phyloP scores from a whole-genome alignment of 2,797 vertebrate species.

The Cryptoprocta ferox region DNA sequence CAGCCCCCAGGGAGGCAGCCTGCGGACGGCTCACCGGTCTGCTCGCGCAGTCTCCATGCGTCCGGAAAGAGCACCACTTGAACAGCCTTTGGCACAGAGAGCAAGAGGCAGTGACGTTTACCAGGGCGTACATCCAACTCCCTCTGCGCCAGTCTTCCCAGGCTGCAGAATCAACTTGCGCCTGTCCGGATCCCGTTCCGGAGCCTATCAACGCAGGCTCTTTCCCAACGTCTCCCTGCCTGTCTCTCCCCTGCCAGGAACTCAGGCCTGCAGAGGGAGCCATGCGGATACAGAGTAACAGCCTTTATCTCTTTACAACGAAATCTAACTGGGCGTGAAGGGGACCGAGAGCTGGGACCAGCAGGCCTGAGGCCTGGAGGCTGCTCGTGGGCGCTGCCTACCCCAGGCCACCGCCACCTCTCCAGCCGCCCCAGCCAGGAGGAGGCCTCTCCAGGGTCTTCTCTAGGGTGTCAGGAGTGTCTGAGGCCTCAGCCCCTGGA shows the following conservation, averaged over 20 bases:
- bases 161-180: slow-evolving; percentile 86
- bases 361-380: background rate
- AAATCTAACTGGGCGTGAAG: slow-evolving; percentile 85
- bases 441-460: background rate
- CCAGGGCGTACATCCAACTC: slow-evolving; percentile 86
- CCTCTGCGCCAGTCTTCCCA: slow-evolving; percentile 83
- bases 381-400: slow-evolving; percentile 46
- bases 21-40: slow-evolving; percentile 77
- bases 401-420: slow-evolving; percentile 17
- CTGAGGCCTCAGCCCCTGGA: background rate
- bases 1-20: slow-evolving; percentile 60
- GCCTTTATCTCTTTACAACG: slow-evolving; percentile 83
- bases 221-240: slow-evolving; percentile 44
- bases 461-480: background rate
- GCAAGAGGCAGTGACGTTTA: slow-evolving; percentile 83
- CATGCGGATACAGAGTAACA: slow-evolving; percentile 80
- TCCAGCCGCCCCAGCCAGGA: background rate
- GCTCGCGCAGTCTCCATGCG: slow-evolving; percentile 82
- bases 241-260: slow-evolving; percentile 63
- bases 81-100: slow-evolving; percentile 83
- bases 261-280: slow-evolving; percentile 77
- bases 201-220: slow-evolving; percentile 82
- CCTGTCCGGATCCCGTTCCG: slow-evolving; percentile 85
- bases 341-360: slow-evolving; percentile 66
- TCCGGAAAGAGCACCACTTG: slow-evolving; percentile 85